phyloP scores from a whole-genome alignment of 2,113 vertebrate genomes.

The Chlorodrepanis virens region DNA sequence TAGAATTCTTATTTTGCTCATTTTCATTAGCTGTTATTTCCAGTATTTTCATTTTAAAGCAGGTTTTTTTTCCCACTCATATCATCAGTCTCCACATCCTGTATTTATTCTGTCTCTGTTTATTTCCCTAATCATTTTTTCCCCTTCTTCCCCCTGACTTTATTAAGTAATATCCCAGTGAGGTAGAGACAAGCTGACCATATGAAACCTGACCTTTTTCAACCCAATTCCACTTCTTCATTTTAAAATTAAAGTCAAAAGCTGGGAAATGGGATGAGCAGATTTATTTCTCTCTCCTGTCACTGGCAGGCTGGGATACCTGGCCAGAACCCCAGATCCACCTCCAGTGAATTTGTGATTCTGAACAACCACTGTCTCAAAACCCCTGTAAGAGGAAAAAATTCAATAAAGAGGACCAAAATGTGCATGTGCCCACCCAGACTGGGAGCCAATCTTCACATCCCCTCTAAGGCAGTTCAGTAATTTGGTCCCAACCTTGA shows the following conservation, averaged over 20 bases:
- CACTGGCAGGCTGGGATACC: background rate
- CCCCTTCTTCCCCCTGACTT: background rate
- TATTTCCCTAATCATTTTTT: background rate
- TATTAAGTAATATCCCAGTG: background rate
- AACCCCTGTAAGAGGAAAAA: background rate
- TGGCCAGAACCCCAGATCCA: background rate
- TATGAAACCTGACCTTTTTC: background rate
- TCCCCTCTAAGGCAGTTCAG: background rate
- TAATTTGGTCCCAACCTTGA: background rate
- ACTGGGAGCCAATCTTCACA: background rate
- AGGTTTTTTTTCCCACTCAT: background rate
- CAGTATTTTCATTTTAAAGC: background rate
- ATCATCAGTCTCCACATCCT: background rate
- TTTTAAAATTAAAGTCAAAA: background rate
- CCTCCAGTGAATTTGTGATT: background rate
- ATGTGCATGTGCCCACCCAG: background rate
- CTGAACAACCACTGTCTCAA: background rate
- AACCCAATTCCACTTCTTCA: background rate
- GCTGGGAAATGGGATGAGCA: background rate
- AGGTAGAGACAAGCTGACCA: background rate
- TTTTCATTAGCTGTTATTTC: background rate
- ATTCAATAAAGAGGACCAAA: background rate
- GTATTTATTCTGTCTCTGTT: background rate
- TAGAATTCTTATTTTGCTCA: background rate
- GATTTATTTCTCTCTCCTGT: background rate